Percentiles rank a stretch among this genome's conserved stretches.
Evolutionary conservation across 30 jellyfish, hydroid and myxozoan genomes (phyloP).

Genomic region (Aurelia sp.): DNA sequence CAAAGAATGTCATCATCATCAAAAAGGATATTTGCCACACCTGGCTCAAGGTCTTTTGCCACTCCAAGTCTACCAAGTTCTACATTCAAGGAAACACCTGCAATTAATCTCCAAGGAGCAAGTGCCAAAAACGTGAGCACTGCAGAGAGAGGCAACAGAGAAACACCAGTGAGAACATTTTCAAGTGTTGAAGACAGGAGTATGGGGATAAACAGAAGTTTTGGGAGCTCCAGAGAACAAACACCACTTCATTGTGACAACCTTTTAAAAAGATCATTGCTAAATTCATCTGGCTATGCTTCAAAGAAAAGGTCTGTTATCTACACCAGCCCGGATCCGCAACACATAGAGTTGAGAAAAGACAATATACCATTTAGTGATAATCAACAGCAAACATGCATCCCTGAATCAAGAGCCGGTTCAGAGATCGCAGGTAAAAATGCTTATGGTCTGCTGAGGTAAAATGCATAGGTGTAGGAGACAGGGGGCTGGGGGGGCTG

Average conservation of each 20-base stretch:
- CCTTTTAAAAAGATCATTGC: constrained; percentile 13
- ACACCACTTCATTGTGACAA: constrained; percentile 4
- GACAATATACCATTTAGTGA: neutral
- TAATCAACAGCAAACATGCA: neutral
- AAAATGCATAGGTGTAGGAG: no score
- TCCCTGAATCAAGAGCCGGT: neutral
- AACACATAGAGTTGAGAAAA: neutral
- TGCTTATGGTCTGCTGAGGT: no score
- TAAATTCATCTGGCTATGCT: constrained; percentile 10
- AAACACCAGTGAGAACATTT: neutral
- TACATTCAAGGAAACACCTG: neutral
- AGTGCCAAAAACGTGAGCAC: neutral
- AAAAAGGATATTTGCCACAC: constrained; percentile 44
- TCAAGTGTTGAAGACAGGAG: neutral
- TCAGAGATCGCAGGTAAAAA: no score
- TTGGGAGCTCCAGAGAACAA: neutral
- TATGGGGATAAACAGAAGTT: no score
- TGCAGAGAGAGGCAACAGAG: neutral
- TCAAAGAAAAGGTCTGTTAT: constrained; percentile 35
- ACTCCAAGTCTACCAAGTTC: constrained; percentile 11
- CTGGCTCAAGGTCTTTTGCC: constrained; percentile 61
- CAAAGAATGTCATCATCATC: constrained; percentile 20
- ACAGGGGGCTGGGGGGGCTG: no score
- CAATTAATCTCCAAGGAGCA: neutral
- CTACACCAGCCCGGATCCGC: constrained; percentile 50